A percentile compares a stretch with the other conserved stretches of the same genome.
Conservation (phyloP, 2,888 invertebrate genomes). For the Callosobruchus maculatus region DNA sequence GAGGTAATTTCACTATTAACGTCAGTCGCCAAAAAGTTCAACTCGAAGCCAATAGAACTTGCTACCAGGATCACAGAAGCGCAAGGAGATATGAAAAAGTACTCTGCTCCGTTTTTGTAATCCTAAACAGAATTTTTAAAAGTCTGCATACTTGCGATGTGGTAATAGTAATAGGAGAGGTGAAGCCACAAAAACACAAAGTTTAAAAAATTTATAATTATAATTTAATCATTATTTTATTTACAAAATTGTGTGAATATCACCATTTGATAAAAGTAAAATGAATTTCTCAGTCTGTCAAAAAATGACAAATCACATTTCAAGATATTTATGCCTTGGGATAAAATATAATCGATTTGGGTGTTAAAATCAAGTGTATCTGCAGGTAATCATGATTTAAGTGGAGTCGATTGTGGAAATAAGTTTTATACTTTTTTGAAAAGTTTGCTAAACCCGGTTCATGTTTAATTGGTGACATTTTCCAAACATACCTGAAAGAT, state of each 20-base stretch:
- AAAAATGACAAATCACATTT: constrained; percentile 19
- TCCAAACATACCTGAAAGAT: background rate
- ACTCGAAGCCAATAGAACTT: too few species aligned
- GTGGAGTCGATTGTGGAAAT: background rate
- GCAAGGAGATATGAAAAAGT: too few species aligned
- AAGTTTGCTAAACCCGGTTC: background rate
- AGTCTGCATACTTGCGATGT: too few species aligned
- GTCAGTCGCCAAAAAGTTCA: too few species aligned
- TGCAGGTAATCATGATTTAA: background rate
- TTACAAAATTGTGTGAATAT: background rate
- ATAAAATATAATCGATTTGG: constrained; percentile 2
- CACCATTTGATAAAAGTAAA: background rate
- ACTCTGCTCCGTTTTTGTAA: too few species aligned
- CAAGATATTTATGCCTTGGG: constrained; percentile 10
- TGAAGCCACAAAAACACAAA: background rate
- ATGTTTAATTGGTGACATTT: background rate
- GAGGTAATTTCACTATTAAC: too few species aligned
- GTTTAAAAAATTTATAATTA: background rate
- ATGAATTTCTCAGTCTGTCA: constrained; percentile 23
- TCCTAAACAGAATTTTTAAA: too few species aligned
- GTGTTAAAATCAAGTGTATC: background rate
- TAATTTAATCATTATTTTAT: background rate
- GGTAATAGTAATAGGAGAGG: too few species aligned
- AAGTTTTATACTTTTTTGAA: background rate
- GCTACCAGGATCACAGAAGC: too few species aligned